Base-by-base conservation (phyloP, 1,140 invertebrate species). In the Trichomalopsis sarcophagae region DNA sequence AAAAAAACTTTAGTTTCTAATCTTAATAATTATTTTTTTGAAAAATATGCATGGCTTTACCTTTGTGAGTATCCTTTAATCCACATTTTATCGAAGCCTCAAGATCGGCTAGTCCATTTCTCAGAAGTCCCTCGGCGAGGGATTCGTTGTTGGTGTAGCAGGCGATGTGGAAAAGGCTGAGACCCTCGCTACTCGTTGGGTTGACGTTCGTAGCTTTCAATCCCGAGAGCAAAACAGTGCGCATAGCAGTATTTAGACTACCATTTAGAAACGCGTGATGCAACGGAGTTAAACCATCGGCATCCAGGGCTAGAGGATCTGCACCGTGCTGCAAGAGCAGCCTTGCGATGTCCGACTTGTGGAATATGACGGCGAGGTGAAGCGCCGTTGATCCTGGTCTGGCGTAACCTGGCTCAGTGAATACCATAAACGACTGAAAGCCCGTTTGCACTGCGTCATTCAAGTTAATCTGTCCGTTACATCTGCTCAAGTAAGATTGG, bases 311-410 rank as follows among this genome's bases (percentile, higher is more conserved):
- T 7, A 11, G 27, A 14, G 33, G 55, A 40, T 80, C 62, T 4
- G 62, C 78, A 21, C 78, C 78, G 33, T 36, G 14, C 11, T 80
- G 33, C 10, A 80, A 10, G 1, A 80, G 78, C 78, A 80, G 6
- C 10, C 17, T 21, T 3, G 23, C 17, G 11, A 21, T 0, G 6
- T 69, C 23, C 36, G 27, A 0, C 9, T 44, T 3, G 5, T 36
- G 30, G n/a, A 50, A 13, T 2, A 13, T n/a, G 5, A 69, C 62
- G 3, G 78, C 30, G 7, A 80, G 14, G 21, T 80, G 78, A 5
- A 80, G 78, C 6, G 78, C 10, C 9, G 55, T 80, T 2, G 78
- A 68, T 2, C 9, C 62, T 27, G n/a, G 62, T 9, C 14, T 33
- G 17, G 17, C 17, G 44, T 77, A 21, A 2, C 14, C 47, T 17